Conservation (phyloP, 1,140 invertebrate species). For the Nomia melanderi region DNA sequence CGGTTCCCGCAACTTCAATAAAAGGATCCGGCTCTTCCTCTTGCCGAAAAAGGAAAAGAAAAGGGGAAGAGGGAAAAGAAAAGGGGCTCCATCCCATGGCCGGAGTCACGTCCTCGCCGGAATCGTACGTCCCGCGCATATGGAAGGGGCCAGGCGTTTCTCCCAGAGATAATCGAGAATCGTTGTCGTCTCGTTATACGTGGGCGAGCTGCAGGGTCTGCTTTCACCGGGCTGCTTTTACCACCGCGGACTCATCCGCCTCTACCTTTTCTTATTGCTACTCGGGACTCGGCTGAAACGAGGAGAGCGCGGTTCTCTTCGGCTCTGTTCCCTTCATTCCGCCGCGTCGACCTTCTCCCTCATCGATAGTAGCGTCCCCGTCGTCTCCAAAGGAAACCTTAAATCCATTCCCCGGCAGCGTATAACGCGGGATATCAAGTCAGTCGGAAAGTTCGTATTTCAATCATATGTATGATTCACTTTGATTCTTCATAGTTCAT, state of each 20-base stretch:
- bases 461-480: too few species aligned
- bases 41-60: constrained; percentile 42
- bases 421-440: too few species aligned
- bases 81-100: constrained; percentile 22
- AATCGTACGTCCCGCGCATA: constrained; percentile 59
- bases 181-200: constrained; percentile 63
- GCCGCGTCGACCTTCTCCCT: not conserved
- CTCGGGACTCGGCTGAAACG: constrained; percentile 18
- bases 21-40: constrained; percentile 3
- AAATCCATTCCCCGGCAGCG: constrained; percentile 26
- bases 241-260: constrained; percentile 34
- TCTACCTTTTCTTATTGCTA: constrained; percentile 32
- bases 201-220: constrained; percentile 10
- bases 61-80: too few species aligned
- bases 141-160: constrained; percentile 46
- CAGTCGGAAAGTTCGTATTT: too few species aligned
- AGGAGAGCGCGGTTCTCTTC: not conserved
- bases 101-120: constrained; percentile 51
- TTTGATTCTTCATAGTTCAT: too few species aligned
- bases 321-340: constrained; percentile 24
- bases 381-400: constrained; percentile 33
- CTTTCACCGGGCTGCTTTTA: constrained; percentile 56
- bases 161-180: constrained; percentile 63
- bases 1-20: constrained; percentile 39
- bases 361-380: constrained; percentile 25